Percentiles rank a stretch among this genome's conserved stretches.
Conservation (phyloP, 2,888 invertebrate species). For the Maniola hyperantus region DNA sequence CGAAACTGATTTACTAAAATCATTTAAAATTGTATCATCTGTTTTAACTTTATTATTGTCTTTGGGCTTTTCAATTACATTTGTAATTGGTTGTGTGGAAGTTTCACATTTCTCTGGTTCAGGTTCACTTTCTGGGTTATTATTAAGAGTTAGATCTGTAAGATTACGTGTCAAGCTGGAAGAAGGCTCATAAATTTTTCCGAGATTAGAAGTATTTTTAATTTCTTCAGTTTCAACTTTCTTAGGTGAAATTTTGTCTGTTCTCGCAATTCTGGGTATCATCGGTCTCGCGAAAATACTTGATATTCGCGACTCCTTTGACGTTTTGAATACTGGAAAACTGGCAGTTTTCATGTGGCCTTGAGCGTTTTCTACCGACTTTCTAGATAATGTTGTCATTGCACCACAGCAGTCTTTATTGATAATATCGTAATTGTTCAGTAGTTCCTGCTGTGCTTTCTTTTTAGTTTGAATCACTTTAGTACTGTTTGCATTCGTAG, state of each 20-base stretch:
- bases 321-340: conserved; percentile 47
- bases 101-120: background rate
- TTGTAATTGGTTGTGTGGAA: background rate
- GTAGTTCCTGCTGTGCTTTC: conserved; percentile 53
- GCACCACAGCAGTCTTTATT: conserved; percentile 71
- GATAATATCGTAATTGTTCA: conserved; percentile 55
- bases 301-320: conserved; percentile 52
- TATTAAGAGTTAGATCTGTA: conserved; percentile 15
- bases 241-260: conserved; percentile 68
- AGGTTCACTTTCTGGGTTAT: background rate
- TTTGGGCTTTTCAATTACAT: background rate
- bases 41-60: conserved; percentile 8
- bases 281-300: conserved; percentile 69
- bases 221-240: conserved; percentile 51
- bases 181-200: conserved; percentile 75
- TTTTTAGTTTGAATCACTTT: conserved; percentile 62
- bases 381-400: conserved; percentile 62
- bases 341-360: conserved; percentile 63
- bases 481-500: conserved; percentile 40
- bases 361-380: conserved; percentile 58
- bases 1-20: background rate
- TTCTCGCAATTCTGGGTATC: conserved; percentile 60
- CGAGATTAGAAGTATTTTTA: conserved; percentile 85
- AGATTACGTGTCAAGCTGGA: conserved; percentile 27
- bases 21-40: conserved; percentile 13